Base-by-base conservation (phyloP, 53 echinoderm and acorn worm species). In the Antedon mediterranea region DNA sequence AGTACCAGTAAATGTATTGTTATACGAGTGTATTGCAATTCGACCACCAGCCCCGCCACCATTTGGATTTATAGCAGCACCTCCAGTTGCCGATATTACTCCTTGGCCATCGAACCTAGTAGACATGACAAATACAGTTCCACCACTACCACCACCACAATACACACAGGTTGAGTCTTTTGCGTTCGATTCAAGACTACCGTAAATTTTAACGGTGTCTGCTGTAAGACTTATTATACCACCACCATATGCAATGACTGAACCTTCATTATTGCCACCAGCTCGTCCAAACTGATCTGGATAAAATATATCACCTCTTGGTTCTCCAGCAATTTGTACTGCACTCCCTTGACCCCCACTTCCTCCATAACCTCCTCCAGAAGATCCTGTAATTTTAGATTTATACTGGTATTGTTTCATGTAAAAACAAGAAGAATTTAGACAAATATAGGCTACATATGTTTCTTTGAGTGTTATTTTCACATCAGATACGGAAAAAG, bases 31-130 rank as follows among this genome's bases (percentile, higher is more conserved):
- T 28, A 93, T 71, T 23, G 90, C 88, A 8, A 93, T 88, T 31
- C 93, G 87, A 23, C 93, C 93, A 26, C 93, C 93, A 29, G 87
- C 86, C 28, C 93, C 93, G 28, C 93, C 93, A 72, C 93, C 93
- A 29, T 90, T 90, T 29, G 18, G 9, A 33, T 4, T 33, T 57
- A 84, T 42, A 34, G 72, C 78, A 11, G 57, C 13, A 32, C 88
- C 88, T 26, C 88, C 88, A 29, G 30, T 72, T 73, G 77, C 84
- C 3, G 83, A 77, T 13, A 90, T 78, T 29, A 43, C 26, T 71
- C 90, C 90, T 31, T 90, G 84, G 30, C 83, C 86, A 72, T 81
- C 81, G 20, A 81, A 78, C 74, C 77, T 75, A 29, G 79, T 76
- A n/a, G 77, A 78, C 6, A 74, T 4, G 27, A 90, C 43, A 72